These are phyloP conservation scores for Apamea sordens DNA, from an alignment of 2,888 invertebrate species.

Conservation along the genomic window DNA sequence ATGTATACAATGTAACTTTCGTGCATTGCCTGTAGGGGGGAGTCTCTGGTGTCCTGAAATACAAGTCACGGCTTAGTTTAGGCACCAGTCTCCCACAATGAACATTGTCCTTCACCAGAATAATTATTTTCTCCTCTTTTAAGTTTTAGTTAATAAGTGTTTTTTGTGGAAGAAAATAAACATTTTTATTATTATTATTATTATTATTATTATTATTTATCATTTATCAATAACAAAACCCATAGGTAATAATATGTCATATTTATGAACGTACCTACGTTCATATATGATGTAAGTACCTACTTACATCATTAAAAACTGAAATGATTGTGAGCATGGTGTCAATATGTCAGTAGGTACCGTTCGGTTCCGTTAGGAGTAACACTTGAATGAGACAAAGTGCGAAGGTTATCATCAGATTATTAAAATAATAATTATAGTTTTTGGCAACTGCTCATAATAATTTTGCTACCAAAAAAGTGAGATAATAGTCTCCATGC, in stretches of 20 bases:
- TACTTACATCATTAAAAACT: not conserved
- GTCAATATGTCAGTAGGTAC: conserved; percentile 20
- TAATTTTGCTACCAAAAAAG: conserved; percentile 8
- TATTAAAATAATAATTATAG: not conserved
- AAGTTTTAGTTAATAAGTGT: too few relatives aligned
- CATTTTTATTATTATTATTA: too few relatives aligned
- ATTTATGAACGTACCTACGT: not conserved
- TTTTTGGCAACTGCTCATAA: conserved; percentile 13
- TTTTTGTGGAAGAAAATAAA: too few relatives aligned
- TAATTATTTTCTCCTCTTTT: too few relatives aligned
- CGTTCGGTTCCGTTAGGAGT: conserved; percentile 15
- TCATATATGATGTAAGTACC: too few relatives aligned
- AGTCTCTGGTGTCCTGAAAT: too few relatives aligned
- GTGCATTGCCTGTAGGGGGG: too few relatives aligned
- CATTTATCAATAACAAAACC: not conserved
- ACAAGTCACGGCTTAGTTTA: too few relatives aligned
- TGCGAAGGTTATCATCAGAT: conserved; percentile 41
- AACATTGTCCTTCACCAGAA: too few relatives aligned
- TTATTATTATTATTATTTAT: too few relatives aligned
- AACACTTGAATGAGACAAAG: conserved; percentile 24
- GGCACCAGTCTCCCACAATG: too few relatives aligned
- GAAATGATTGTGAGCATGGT: conserved; percentile 7
- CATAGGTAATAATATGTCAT: not conserved
- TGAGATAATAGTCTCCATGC: conserved; percentile 31
- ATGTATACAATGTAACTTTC: too few relatives aligned